Evolutionary conservation across 64 coral and sea anemone genomes (phyloP).

Genomic region (Platygyra sinensis): DNA sequence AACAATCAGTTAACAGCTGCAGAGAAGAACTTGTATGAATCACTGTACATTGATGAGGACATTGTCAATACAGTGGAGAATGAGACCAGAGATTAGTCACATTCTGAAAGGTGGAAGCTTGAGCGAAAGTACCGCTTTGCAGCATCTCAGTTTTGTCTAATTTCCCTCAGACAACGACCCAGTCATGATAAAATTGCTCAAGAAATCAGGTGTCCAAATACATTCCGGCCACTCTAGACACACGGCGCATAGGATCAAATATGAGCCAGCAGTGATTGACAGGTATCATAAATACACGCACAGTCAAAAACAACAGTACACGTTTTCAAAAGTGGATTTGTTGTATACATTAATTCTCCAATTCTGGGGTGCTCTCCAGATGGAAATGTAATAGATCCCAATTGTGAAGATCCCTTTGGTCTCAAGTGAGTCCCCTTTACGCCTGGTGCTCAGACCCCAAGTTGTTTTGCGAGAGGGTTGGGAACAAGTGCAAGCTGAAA

Average conservation of each 20-base stretch:
- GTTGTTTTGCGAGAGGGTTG: constrained; percentile 41
- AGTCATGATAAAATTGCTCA: constrained; percentile 43
- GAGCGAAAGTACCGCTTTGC: too few relatives aligned
- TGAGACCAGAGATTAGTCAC: too few relatives aligned
- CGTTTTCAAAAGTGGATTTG: constrained; percentile 49
- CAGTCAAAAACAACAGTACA: constrained; percentile 17
- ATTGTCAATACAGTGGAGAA: too few relatives aligned
- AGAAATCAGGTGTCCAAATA: constrained; percentile 10
- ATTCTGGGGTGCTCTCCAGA: constrained; percentile 50
- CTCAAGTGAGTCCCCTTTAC: background rate
- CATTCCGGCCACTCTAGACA: background rate
- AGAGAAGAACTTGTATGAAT: too few relatives aligned
- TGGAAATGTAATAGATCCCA: constrained; percentile 54
- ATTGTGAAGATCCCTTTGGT: constrained; percentile 38
- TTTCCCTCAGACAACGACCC: constrained; percentile 35
- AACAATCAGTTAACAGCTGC: too few relatives aligned
- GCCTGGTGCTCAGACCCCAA: constrained; percentile 18
- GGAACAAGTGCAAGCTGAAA: constrained; percentile 21
- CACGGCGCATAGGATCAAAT: constrained; percentile 54
- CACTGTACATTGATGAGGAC: too few relatives aligned
- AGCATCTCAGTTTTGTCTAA: constrained; percentile 40
- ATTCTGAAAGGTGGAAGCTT: too few relatives aligned
- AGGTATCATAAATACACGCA: constrained; percentile 47
- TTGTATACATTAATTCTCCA: constrained; percentile 29
- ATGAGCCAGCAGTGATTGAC: constrained; percentile 21